A percentile compares a stretch with the other conserved stretches of the same genome.
Evolutionary conservation across 2,113 vertebrate genomes (phyloP).

Genomic region (Thamnophis sirtalis): DNA sequence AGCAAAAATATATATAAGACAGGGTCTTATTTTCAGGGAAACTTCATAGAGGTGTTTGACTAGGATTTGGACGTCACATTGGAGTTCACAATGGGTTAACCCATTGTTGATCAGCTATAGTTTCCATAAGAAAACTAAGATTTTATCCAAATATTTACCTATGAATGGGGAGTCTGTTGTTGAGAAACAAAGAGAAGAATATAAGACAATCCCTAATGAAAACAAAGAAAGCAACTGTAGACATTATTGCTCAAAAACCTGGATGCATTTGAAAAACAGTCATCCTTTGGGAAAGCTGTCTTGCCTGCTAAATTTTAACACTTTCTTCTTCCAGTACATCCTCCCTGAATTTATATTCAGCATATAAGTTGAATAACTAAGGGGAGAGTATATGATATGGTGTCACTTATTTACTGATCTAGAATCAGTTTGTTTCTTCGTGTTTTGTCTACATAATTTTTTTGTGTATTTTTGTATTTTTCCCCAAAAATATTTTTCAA

Average conservation of each 20-base stretch:
- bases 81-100: not conserved
- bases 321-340: not conserved
- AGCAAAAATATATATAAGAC: too few species aligned
- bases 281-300: not conserved
- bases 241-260: not conserved
- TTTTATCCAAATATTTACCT: not conserved
- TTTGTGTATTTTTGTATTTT: too few species aligned
- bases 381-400: not conserved
- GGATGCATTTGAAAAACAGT: not conserved
- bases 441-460: not conserved
- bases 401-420: not conserved
- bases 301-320: not conserved
- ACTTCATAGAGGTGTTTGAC: not conserved
- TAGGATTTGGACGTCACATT: not conserved
- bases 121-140: not conserved
- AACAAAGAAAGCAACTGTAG: not conserved
- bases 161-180: not conserved
- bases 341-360: not conserved
- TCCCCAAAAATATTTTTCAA: too few species aligned
- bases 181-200: not conserved
- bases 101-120: not conserved
- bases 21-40: too few species aligned
- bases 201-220: not conserved
- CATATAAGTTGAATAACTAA: not conserved
- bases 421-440: not conserved